phyloP scores from a whole-genome alignment of 1,140 invertebrate species.

The Leptopilina clavipes region DNA sequence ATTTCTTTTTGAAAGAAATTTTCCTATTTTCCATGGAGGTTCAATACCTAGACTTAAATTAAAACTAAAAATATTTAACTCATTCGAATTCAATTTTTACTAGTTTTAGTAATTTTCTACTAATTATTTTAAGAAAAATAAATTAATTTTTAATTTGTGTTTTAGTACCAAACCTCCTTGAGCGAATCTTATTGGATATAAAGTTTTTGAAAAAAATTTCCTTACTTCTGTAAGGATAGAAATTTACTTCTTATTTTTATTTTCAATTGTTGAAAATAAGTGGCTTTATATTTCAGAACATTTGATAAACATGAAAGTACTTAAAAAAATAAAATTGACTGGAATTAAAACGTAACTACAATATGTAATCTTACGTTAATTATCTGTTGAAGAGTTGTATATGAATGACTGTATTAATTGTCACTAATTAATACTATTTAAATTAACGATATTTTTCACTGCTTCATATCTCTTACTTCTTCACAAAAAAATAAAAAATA shows the following conservation, averaged over 20 bases:
- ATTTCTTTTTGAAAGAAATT: too few species aligned
- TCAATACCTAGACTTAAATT: too few species aligned
- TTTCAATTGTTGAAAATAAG: neutral
- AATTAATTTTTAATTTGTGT: too few species aligned
- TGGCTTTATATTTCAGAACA: neutral
- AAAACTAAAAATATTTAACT: too few species aligned
- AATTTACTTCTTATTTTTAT: too few species aligned
- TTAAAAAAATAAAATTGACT: neutral
- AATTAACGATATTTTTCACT: slow-evolving; percentile 7
- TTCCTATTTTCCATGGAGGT: too few species aligned
- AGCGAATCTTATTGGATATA: too few species aligned
- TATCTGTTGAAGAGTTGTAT: neutral
- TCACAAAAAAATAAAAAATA: neutral
- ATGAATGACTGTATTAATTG: neutral
- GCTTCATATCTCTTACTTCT: neutral
- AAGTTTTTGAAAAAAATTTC: neutral
- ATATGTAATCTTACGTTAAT: neutral
- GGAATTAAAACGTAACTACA: neutral
- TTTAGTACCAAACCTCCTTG: too few species aligned
- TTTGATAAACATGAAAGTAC: neutral
- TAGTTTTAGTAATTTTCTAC: too few species aligned
- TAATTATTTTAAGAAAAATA: too few species aligned
- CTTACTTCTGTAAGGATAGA: neutral
- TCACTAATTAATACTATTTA: slow-evolving; percentile 9
- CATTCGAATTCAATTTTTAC: too few species aligned